phyloP scores from a whole-genome alignment of 2,797 vertebrate species.

The Pteronotus mesoamericanus region DNA sequence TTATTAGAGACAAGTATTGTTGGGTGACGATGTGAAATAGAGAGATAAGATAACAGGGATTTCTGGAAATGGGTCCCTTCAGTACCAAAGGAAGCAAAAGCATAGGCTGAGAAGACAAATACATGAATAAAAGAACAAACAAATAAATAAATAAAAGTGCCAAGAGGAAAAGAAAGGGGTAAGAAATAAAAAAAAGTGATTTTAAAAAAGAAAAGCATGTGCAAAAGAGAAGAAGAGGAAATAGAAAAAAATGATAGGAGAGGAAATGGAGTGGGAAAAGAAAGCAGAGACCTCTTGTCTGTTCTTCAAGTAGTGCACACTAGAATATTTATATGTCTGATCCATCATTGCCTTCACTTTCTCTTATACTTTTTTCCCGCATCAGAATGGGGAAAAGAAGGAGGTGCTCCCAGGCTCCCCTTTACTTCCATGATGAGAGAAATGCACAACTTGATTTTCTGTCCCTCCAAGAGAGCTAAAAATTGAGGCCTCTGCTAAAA shows the following conservation, averaged over 20 bases:
- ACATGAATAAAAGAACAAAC: background rate
- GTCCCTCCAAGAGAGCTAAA: background rate
- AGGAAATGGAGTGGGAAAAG: background rate
- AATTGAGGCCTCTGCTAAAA: background rate
- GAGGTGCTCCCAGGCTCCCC: background rate
- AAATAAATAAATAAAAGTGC: background rate
- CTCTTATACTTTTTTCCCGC: background rate
- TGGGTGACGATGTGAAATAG: background rate
- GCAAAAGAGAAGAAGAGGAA: background rate
- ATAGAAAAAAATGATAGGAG: background rate
- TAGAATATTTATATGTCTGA: background rate
- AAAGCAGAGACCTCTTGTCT: background rate
- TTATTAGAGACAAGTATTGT: background rate
- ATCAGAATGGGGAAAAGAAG: background rate
- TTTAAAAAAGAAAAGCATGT: background rate
- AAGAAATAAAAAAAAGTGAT: background rate
- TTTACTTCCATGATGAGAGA: background rate
- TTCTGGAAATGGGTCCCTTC: background rate
- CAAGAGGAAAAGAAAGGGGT: background rate
- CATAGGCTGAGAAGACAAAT: background rate
- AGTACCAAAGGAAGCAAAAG: background rate
- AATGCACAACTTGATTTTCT: background rate
- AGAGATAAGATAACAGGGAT: background rate
- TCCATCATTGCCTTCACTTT: background rate
- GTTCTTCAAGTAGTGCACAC: background rate